Conservation (phyloP, 2,797 vertebrate species). For the Myiothlypis coronata region DNA sequence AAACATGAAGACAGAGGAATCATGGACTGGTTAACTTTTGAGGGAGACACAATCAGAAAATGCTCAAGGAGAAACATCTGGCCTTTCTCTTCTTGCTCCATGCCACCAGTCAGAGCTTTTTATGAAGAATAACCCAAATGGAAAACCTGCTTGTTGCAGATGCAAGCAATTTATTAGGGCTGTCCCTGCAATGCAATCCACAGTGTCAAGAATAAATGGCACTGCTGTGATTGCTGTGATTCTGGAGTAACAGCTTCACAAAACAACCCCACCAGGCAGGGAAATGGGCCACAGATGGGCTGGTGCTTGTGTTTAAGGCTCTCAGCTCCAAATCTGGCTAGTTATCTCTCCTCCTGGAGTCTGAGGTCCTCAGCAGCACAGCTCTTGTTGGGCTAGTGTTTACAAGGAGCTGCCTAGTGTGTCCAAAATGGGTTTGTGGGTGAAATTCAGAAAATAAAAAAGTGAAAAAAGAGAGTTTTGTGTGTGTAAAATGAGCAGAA, state of each 20-base stretch:
- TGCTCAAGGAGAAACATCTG: neutral
- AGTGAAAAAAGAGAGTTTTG: neutral
- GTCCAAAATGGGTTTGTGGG: neutral
- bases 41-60: neutral
- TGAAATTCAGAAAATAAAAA: neutral
- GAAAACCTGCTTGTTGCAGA: neutral
- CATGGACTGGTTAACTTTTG: neutral
- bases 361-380: neutral
- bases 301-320: neutral
- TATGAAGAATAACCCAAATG: neutral
- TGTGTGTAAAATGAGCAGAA: neutral
- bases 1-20: neutral
- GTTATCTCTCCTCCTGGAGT: neutral
- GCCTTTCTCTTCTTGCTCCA: neutral
- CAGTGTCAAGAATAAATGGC: neutral
- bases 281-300: neutral
- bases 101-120: neutral
- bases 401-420: neutral
- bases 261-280: neutral
- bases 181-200: neutral
- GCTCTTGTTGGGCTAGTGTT: neutral
- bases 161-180: neutral
- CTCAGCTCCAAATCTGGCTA: neutral
- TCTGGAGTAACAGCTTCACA: neutral
- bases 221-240: neutral